A percentile compares a stretch with the other conserved stretches of the same genome.
Conservation (phyloP, 2,888 invertebrate species). For the Neria commutata region DNA sequence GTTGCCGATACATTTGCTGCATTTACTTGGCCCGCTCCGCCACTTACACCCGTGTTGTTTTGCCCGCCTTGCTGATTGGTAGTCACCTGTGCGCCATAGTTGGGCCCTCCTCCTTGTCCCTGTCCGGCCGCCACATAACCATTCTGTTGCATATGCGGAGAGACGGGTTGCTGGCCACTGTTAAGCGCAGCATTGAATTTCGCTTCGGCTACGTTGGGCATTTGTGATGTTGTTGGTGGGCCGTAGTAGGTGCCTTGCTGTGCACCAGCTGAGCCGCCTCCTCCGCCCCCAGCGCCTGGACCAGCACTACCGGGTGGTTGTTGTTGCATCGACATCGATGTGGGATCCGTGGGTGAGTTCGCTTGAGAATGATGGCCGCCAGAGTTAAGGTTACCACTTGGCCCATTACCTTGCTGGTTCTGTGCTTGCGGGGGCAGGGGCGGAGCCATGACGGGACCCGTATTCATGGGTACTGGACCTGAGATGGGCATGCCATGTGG, state of each 20-base stretch:
- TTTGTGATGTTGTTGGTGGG: constrained; percentile 48
- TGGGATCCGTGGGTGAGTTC: constrained; percentile 52
- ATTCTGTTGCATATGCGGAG: constrained; percentile 60
- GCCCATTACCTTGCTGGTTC: constrained; percentile 51
- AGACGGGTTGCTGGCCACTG: constrained; percentile 38
- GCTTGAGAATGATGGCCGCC: constrained; percentile 52
- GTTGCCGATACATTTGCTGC: constrained; percentile 63
- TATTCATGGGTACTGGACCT: constrained; percentile 52
- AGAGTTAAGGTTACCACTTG: constrained; percentile 18
- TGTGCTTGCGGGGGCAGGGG: constrained; percentile 57
- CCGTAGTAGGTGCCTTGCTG: constrained; percentile 44
- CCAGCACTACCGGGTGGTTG: constrained; percentile 33
- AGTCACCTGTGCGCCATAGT: constrained; percentile 38
- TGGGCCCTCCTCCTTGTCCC: constrained; percentile 28
- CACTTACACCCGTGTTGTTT: constrained; percentile 31
- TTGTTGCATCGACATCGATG: constrained; percentile 48
- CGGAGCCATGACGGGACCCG: constrained; percentile 58
- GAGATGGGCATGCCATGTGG: constrained; percentile 59
- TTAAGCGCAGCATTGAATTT: constrained; percentile 49
- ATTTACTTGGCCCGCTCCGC: constrained; percentile 31
- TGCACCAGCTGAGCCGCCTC: constrained; percentile 37
- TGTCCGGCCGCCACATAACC: constrained; percentile 54
- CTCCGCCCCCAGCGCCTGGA: constrained; percentile 39
- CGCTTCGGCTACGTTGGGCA: constrained; percentile 51
- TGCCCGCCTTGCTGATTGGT: constrained; percentile 40